A percentile compares a stretch with the other conserved stretches of the same genome.
Evolutionary conservation across 2,797 vertebrate species (phyloP).

Genomic region (Capromys pilorides): DNA sequence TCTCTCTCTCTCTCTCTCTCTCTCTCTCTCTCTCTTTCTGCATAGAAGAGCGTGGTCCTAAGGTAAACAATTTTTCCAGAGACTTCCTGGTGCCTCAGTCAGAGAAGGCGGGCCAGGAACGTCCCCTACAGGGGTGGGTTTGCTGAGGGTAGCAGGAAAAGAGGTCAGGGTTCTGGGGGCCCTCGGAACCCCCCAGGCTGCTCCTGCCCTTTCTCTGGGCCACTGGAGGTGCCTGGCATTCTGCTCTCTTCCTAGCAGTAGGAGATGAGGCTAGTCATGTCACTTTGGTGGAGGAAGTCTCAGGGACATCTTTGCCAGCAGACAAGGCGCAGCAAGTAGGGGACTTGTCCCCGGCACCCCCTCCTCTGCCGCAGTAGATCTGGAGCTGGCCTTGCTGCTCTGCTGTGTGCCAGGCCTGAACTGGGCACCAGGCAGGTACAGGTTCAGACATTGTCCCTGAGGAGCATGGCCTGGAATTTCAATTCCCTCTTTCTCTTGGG

Average conservation of each 20-base stretch:
- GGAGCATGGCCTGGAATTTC: not conserved
- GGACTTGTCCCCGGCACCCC: not conserved
- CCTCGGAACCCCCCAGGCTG: fast-evolving
- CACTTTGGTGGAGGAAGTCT: not conserved
- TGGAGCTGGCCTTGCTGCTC: not conserved
- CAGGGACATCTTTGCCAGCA: not conserved
- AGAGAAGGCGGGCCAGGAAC: not conserved
- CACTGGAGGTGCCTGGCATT: not conserved
- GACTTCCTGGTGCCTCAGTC: not conserved
- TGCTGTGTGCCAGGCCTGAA: not conserved
- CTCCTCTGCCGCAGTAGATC: not conserved
- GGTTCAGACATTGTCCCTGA: not conserved
- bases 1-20: no score
- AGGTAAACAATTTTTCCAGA: constrained; percentile 24
- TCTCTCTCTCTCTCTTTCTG: not conserved
- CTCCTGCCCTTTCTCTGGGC: not conserved
- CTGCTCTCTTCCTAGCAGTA: not conserved
- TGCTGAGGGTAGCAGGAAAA: not conserved
- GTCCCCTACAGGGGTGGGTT: not conserved
- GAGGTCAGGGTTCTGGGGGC: not conserved
- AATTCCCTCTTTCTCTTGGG: not conserved
- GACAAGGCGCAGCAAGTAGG: not conserved
- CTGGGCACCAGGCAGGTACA: not conserved
- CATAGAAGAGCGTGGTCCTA: not conserved
- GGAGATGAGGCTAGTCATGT: not conserved